phyloP scores from a whole-genome alignment of 2,888 invertebrate species.

The Limnephilus rhombicus region DNA sequence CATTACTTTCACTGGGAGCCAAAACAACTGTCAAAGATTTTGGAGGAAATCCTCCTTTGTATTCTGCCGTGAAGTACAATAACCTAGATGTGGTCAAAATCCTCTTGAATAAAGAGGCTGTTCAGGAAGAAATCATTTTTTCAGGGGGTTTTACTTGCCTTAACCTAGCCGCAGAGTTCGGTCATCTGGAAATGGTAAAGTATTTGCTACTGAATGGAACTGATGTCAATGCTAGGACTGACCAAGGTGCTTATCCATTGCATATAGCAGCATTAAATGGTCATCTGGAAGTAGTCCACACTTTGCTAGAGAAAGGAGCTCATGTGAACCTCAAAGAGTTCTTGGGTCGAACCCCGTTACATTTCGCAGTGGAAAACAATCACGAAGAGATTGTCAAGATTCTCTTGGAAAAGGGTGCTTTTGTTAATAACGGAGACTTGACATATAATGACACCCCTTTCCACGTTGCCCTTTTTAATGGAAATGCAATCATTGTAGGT shows the following conservation, averaged over 20 bases:
- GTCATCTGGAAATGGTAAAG: background rate
- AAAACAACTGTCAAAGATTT: no score
- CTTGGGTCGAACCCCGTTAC: background rate
- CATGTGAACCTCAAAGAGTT: background rate
- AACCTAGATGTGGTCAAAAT: no score
- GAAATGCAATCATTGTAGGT: background rate
- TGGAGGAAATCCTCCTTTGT: no score
- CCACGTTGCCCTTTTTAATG: background rate
- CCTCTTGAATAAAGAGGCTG: background rate
- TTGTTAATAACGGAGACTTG: background rate
- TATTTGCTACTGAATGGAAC: background rate
- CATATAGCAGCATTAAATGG: slow-evolving; percentile 27
- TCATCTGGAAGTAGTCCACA: background rate
- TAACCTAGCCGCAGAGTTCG: background rate
- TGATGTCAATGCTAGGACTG: slow-evolving; percentile 15
- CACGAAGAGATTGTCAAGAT: background rate
- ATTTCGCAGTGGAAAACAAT: background rate
- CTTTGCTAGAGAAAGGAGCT: background rate
- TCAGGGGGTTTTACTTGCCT: background rate
- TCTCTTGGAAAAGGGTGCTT: slow-evolving; percentile 3
- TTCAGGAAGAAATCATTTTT: background rate
- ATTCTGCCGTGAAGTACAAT: no score
- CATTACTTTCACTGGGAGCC: background rate
- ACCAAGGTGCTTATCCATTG: background rate
- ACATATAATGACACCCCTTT: background rate